phyloP scores from a whole-genome alignment of 2,888 invertebrate species.

The Tipula helvola region DNA sequence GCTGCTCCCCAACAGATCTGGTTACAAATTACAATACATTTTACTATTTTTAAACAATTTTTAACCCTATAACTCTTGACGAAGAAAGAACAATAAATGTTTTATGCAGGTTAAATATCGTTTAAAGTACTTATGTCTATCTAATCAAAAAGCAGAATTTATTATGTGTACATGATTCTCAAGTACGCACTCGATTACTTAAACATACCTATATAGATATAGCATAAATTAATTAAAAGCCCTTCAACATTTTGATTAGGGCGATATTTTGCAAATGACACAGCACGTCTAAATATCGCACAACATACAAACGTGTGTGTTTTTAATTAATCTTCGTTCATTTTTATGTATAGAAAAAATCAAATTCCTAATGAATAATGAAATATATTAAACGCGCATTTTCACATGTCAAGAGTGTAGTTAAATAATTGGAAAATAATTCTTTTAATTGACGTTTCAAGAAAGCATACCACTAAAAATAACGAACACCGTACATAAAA shows the following conservation, averaged over 20 bases:
- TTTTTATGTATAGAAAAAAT: neutral
- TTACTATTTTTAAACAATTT: too few relatives aligned
- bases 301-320: neutral
- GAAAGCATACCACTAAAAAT: neutral
- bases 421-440: neutral
- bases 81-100: too few relatives aligned
- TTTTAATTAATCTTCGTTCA: neutral
- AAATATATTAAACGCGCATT: neutral
- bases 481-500: neutral
- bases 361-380: neutral
- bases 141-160: too few relatives aligned
- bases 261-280: neutral
- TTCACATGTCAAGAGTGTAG: neutral
- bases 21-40: too few relatives aligned
- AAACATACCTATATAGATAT: neutral
- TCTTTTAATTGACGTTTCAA: neutral
- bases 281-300: neutral
- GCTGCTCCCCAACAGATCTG: too few relatives aligned
- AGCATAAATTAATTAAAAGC: neutral
- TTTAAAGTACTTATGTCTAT: too few relatives aligned
- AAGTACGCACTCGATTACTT: neutral
- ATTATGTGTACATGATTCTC: too few relatives aligned
- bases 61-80: too few relatives aligned
- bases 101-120: too few relatives aligned
- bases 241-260: neutral